Percentiles rank a stretch among this genome's conserved stretches.
Evolutionary conservation across 30 jellyfish, hydroid and myxozoan species (phyloP).

Genomic region (Pseudorhiza aurosa): DNA sequence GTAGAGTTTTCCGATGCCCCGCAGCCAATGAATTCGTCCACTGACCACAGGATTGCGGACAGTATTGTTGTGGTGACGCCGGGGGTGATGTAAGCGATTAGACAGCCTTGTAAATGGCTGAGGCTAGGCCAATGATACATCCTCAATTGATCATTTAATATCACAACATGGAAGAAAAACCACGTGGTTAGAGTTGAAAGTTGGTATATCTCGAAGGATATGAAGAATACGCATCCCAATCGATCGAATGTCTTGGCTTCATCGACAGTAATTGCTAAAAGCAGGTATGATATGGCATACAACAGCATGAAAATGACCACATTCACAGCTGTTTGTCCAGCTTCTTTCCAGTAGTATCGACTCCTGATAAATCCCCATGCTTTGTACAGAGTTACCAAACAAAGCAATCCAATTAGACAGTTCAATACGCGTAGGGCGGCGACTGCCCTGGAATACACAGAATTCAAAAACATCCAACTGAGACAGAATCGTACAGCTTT

Average conservation of each 20-base stretch:
- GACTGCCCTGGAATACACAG: not conserved
- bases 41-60: not conserved
- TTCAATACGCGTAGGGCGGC: not conserved
- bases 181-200: not conserved
- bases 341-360: not conserved
- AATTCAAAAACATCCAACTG: not conserved
- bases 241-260: not conserved
- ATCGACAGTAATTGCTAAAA: not conserved
- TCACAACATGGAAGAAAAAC: not conserved
- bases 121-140: constrained; percentile 14
- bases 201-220: not conserved
- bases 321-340: not conserved
- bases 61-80: not conserved
- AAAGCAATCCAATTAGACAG: not conserved
- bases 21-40: not conserved
- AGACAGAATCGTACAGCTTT: no score
- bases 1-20: not conserved
- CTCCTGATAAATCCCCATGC: not conserved
- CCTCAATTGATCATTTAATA: not conserved
- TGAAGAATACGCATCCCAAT: not conserved
- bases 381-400: not conserved
- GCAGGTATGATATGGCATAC: not conserved
- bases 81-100: not conserved
- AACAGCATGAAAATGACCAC: not conserved
- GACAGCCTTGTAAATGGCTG: not conserved